These are phyloP conservation scores for Noctilio leporinus DNA, from an alignment of 2,113 vertebrate genomes.

Conservation along the genomic window DNA sequence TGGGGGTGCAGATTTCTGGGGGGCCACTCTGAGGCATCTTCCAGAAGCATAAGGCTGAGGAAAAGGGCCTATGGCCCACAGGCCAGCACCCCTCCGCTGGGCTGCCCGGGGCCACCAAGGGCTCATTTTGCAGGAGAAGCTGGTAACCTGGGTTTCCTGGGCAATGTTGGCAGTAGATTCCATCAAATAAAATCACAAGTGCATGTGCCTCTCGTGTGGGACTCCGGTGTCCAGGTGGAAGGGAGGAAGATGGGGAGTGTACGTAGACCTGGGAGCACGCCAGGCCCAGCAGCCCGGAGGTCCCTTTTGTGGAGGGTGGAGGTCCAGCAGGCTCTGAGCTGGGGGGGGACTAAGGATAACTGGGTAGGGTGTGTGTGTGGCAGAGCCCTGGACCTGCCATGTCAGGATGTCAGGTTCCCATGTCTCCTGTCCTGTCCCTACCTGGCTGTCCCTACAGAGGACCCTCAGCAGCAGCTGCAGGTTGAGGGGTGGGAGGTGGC, in stretches of 20 bases:
- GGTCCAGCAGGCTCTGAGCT: neutral
- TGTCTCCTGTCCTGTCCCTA: neutral
- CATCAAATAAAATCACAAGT: neutral
- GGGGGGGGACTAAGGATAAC: neutral
- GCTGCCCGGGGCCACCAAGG: neutral
- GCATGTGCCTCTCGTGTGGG: neutral
- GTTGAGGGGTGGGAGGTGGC: neutral
- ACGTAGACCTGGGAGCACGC: neutral
- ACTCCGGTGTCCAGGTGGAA: neutral
- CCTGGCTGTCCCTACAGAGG: neutral
- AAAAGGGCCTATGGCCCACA: neutral
- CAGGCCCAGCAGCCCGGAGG: accelerated
- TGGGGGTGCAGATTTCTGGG: accelerated
- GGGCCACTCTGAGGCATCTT: neutral
- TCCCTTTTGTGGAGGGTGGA: neutral
- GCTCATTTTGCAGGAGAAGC: neutral
- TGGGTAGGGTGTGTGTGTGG: neutral
- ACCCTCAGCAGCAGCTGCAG: too few species aligned
- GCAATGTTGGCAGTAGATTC: neutral
- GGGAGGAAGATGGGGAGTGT: neutral
- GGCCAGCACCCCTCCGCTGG: neutral
- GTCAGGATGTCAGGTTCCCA: neutral
- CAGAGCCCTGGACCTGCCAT: neutral
- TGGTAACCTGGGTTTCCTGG: neutral
- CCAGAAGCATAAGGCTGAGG: neutral